A percentile compares a stretch with the other conserved stretches of the same genome.
These are phyloP conservation scores for Drosophila ananassae DNA, from an alignment of 1,140 invertebrate species.

Conservation along the genomic window DNA sequence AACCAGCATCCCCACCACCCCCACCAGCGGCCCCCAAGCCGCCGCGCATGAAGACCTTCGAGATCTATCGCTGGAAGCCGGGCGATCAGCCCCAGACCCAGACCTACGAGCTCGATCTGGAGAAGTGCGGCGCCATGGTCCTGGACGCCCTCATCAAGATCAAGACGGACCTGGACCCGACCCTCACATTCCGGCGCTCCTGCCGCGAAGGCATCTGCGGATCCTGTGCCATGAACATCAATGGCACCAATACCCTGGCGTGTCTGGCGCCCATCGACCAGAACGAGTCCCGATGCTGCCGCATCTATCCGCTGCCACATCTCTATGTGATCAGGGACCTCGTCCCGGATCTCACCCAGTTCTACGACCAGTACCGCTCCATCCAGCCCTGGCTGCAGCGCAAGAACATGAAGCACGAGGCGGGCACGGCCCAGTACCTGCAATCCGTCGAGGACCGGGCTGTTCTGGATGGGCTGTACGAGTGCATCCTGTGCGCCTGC, in stretches of 20 bases:
- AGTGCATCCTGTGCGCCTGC: slow-evolving; percentile 98
- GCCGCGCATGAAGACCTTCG: slow-evolving; percentile 89
- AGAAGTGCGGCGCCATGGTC: slow-evolving; percentile 97
- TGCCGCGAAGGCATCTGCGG: slow-evolving; percentile 99
- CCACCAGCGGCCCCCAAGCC: neutral
- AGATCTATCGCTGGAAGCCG: slow-evolving; percentile 95
- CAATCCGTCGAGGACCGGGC: slow-evolving; percentile 95
- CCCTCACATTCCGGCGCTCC: slow-evolving; percentile 96
- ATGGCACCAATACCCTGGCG: slow-evolving; percentile 96
- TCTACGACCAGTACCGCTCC: slow-evolving; percentile 95
- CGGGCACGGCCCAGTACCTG: slow-evolving; percentile 89
- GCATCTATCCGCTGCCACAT: slow-evolving; percentile 95
- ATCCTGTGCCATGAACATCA: slow-evolving; percentile 99
- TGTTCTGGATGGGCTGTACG: slow-evolving; percentile 97
- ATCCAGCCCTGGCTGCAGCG: slow-evolving; percentile 98
- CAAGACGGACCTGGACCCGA: slow-evolving; percentile 98
- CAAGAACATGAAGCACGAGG: slow-evolving; percentile 86
- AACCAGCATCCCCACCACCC: neutral
- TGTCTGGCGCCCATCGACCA: slow-evolving; percentile 85
- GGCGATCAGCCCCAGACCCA: slow-evolving; percentile 95
- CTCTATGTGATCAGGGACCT: slow-evolving; percentile 99
- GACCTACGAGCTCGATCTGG: slow-evolving; percentile 96
- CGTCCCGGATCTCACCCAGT: slow-evolving; percentile 96
- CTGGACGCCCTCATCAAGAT: slow-evolving; percentile 98
- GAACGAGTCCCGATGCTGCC: slow-evolving; percentile 54